phyloP scores from a whole-genome alignment of 2,797 vertebrate species.

The Enteromius unitaeniatus region DNA sequence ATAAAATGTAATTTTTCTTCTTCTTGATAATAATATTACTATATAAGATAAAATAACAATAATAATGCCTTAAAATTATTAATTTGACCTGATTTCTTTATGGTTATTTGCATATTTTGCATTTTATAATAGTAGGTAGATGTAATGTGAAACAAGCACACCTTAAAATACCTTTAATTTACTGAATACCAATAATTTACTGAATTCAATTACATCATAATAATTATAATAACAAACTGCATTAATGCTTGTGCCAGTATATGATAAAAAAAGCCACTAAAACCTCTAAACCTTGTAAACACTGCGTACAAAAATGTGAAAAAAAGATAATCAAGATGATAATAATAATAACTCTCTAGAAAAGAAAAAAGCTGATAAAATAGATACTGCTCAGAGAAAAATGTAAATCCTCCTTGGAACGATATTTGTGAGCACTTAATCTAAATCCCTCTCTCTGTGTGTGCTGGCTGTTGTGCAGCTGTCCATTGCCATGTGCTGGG shows the following conservation, averaged over 20 bases:
- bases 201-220: not conserved
- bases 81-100: not conserved
- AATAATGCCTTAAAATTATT: not conserved
- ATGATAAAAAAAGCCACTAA: not conserved
- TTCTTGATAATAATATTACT: not conserved
- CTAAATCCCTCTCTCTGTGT: slow-evolving; percentile 36
- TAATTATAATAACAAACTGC: not conserved
- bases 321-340: not conserved
- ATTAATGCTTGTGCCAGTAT: not conserved
- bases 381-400: not conserved
- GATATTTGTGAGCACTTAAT: slow-evolving; percentile 42
- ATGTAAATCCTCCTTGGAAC: slow-evolving; percentile 18
- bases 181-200: not conserved
- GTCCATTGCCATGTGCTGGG: slow-evolving; percentile 42
- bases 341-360: not conserved
- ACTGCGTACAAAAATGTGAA: not conserved
- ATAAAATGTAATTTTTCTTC: not conserved
- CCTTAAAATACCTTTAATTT: not conserved
- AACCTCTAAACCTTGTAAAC: not conserved
- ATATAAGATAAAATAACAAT: not conserved
- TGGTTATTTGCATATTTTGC: not conserved
- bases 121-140: not conserved
- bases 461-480: slow-evolving; percentile 49
- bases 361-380: not conserved
- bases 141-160: not conserved